Conservation (phyloP, 2,888 invertebrate species). For the Rhimphoctona megacephalus region DNA sequence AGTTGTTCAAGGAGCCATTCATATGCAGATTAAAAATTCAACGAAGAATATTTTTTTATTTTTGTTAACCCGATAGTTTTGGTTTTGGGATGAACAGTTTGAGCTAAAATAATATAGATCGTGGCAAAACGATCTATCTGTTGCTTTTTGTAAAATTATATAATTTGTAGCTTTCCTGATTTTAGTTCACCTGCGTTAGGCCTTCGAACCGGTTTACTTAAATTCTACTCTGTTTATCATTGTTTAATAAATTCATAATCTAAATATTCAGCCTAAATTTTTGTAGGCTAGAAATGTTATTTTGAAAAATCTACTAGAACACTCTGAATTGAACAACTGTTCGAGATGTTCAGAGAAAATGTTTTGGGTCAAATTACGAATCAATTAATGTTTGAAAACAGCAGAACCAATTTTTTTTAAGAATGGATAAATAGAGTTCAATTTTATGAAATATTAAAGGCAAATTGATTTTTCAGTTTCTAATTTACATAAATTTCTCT, state of each 20-base stretch:
- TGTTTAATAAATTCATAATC: too few relatives aligned
- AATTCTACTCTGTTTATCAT: too few relatives aligned
- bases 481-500: not conserved
- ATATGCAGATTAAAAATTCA: not conserved
- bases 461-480: not conserved
- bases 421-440: not conserved
- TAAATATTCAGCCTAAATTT: too few relatives aligned
- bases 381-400: not conserved
- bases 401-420: not conserved
- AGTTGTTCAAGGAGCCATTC: conserved; percentile 28
- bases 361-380: not conserved
- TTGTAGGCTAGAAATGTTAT: too few relatives aligned
- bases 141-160: not conserved
- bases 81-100: not conserved
- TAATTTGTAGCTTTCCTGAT: not conserved
- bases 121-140: not conserved
- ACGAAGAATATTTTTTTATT: conserved; percentile 3
- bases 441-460: not conserved
- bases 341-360: not conserved
- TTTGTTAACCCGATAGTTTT: not conserved
- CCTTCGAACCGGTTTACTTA: not conserved
- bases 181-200: not conserved
- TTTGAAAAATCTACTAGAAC: not conserved
- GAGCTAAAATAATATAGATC: not conserved
- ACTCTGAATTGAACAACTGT: not conserved